Evolutionary conservation across 2,113 vertebrate species (phyloP).

Genomic region (Anser brachyrhynchus): DNA sequence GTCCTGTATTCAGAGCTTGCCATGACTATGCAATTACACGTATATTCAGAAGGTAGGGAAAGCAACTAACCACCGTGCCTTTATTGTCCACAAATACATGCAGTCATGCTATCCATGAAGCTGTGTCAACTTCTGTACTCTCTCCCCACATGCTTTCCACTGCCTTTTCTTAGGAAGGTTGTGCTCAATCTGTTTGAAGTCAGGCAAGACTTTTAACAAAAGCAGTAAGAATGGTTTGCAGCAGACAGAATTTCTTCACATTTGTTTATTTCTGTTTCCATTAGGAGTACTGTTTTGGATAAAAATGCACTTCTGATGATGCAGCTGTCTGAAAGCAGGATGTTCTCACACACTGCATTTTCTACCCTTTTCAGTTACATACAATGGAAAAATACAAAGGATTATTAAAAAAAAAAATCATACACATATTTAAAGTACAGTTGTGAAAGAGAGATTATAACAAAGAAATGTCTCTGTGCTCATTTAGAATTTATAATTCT

Average conservation of each 20-base stretch:
- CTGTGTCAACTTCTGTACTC: neutral
- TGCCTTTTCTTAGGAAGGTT: neutral
- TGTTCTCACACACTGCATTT: neutral
- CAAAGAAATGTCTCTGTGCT: neutral
- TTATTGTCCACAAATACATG: rapidly evolving
- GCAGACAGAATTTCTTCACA: neutral
- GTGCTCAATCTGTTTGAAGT: neutral
- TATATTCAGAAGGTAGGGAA: neutral
- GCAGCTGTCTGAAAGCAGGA: slow-evolving; percentile 19
- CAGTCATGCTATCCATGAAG: neutral
- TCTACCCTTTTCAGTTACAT: neutral
- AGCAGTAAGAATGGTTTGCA: neutral
- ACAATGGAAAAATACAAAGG: neutral
- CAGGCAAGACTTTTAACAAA: neutral
- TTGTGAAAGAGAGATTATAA: neutral
- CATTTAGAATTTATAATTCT: neutral
- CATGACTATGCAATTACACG: neutral
- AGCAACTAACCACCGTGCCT: neutral
- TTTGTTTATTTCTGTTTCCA: slow-evolving; percentile 41
- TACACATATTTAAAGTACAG: neutral
- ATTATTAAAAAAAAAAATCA: neutral
- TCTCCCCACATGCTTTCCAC: neutral
- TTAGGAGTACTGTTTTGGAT: neutral
- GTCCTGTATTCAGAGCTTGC: neutral
- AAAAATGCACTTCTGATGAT: neutral